Evolutionary conservation across 2,113 vertebrate genomes (phyloP).

Genomic region (Epinephelus fuscoguttatus): DNA sequence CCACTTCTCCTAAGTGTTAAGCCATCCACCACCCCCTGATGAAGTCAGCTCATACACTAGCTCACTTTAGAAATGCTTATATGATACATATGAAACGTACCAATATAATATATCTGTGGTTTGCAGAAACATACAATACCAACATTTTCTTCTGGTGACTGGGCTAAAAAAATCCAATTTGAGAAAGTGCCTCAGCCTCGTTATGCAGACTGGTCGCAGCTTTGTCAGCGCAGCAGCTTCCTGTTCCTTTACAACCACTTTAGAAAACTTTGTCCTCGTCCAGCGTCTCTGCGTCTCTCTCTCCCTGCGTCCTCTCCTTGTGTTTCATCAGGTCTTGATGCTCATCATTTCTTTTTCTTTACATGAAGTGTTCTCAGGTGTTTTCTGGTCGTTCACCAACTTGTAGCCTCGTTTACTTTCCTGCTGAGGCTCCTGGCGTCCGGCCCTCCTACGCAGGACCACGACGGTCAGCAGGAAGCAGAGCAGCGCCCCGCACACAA

Average conservation of each 20-base stretch:
- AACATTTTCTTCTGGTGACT: too few species aligned
- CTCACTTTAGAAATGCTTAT: too few species aligned
- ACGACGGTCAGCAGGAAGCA: conserved; percentile 67
- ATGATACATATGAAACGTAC: too few species aligned
- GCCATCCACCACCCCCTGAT: too few species aligned
- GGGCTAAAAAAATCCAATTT: too few species aligned
- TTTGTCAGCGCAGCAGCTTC: too few species aligned
- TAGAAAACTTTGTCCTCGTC: neutral
- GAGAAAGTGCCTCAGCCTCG: too few species aligned
- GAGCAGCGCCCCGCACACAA: conserved; percentile 65
- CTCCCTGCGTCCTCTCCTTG: fast-evolving
- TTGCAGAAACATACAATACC: too few species aligned
- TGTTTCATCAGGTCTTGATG: conserved; percentile 35
- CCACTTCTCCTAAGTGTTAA: too few species aligned
- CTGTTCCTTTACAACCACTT: neutral
- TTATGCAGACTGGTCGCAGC: neutral
- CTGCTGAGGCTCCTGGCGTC: fast-evolving
- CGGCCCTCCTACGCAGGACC: conserved; percentile 32
- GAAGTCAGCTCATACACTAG: too few species aligned
- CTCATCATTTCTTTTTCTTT: conserved; percentile 4
- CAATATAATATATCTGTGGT: too few species aligned
- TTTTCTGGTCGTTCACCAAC: conserved; percentile 26
- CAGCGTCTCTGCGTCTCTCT: neutral
- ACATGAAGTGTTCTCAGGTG: too few species aligned
- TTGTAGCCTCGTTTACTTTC: conserved; percentile 5